phyloP scores from a whole-genome alignment of 2,888 invertebrate genomes.

The Cryptocephalus primarius region DNA sequence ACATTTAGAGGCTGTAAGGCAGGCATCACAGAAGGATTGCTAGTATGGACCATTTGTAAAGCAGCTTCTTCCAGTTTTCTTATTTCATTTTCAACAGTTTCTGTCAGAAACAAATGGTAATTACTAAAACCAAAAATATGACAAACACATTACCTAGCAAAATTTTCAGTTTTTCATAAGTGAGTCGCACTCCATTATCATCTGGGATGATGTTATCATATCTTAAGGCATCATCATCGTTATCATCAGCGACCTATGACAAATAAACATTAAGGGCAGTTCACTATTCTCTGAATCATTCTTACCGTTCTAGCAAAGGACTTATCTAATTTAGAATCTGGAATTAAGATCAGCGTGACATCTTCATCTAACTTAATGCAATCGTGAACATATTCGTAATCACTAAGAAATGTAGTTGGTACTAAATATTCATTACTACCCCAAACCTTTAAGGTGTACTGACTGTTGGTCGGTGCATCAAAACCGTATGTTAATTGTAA shows the following conservation, averaged over 20 bases:
- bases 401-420: constrained; percentile 70
- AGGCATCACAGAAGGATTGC: constrained; percentile 31
- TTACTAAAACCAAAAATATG: not conserved
- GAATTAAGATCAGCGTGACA: constrained; percentile 56
- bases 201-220: constrained; percentile 72
- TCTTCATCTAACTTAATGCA: constrained; percentile 89
- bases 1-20: constrained; percentile 58
- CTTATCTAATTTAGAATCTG: constrained; percentile 55
- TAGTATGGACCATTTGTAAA: constrained; percentile 35
- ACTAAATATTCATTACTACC: constrained; percentile 84
- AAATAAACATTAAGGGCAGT: not conserved
- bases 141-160: constrained; percentile 53
- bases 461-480: constrained; percentile 45
- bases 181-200: constrained; percentile 61
- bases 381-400: constrained; percentile 87
- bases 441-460: constrained; percentile 62
- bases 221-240: constrained; percentile 58
- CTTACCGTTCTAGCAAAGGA: constrained; percentile 66
- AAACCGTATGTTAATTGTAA: constrained; percentile 73
- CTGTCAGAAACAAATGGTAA: constrained; percentile 33
- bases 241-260: constrained; percentile 60
- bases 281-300: not conserved
- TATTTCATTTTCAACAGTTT: constrained; percentile 73
- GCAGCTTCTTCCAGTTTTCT: constrained; percentile 61
- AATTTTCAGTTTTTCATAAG: constrained; percentile 76